Conservation (phyloP, 2,888 invertebrate genomes). For the Sminthurides aquaticus region DNA sequence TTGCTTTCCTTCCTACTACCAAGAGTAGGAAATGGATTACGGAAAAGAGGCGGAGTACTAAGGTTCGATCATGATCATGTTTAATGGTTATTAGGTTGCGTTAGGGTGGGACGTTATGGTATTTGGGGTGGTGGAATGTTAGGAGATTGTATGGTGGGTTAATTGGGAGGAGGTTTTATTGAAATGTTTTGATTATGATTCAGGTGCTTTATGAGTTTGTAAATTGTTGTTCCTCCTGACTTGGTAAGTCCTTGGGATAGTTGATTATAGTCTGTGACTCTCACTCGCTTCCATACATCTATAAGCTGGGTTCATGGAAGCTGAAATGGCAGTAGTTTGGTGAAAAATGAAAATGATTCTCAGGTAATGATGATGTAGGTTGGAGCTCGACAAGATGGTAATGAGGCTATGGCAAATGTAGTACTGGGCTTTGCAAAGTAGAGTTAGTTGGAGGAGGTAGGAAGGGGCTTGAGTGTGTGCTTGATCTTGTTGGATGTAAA, state of each 20-base stretch:
- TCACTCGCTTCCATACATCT: too few relatives aligned
- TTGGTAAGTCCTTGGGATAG: background rate
- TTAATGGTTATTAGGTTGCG: background rate
- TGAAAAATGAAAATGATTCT: background rate
- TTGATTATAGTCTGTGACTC: too few relatives aligned
- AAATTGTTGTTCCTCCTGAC: background rate
- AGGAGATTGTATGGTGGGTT: too few relatives aligned
- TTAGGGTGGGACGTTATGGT: background rate
- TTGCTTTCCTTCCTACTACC: too few relatives aligned
- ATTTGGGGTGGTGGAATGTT: background rate
- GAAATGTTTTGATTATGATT: background rate
- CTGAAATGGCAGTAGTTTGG: background rate
- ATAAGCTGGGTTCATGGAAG: too few relatives aligned
- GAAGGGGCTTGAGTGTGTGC: too few relatives aligned
- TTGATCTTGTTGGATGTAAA: too few relatives aligned
- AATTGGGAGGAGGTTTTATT: background rate
- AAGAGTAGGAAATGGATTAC: too few relatives aligned
- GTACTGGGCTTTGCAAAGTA: too few relatives aligned
- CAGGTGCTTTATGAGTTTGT: background rate
- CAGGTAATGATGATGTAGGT: background rate
- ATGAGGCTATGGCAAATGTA: too few relatives aligned
- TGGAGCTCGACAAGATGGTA: background rate
- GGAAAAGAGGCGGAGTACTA: background rate
- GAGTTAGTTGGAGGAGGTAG: too few relatives aligned
- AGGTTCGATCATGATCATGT: background rate